Evolutionary conservation across 2,797 vertebrate genomes (phyloP).

Genomic region (Streptopelia turtur): DNA sequence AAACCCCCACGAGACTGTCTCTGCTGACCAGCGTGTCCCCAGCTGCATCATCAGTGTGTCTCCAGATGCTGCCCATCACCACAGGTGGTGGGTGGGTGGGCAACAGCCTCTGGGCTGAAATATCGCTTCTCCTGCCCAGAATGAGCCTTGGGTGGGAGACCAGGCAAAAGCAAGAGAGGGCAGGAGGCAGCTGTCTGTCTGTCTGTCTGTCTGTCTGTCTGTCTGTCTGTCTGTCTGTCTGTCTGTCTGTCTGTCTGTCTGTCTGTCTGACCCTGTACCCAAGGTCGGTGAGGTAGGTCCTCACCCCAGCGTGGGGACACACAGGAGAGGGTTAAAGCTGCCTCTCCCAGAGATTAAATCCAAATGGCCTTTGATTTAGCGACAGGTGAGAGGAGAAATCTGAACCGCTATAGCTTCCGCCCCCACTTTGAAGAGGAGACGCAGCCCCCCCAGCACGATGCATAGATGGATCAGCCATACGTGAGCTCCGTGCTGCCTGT

Average conservation of each 20-base stretch:
- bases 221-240: too few species aligned
- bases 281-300: background rate
- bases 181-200: background rate
- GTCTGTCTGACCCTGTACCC: background rate
- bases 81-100: fast-evolving
- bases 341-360: conserved; percentile 23
- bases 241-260: too few species aligned
- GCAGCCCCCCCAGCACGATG: background rate
- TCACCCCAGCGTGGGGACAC: fast-evolving
- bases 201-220: too few species aligned
- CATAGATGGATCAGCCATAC: conserved; percentile 21
- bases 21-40: fast-evolving
- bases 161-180: fast-evolving
- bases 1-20: fast-evolving
- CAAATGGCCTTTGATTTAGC: conserved; percentile 9
- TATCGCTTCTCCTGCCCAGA: fast-evolving
- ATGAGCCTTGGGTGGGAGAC: too few species aligned
- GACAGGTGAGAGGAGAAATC: conserved; percentile 65
- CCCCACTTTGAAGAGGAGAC: background rate
- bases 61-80: background rate
- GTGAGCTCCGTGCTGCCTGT: background rate
- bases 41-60: background rate
- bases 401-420: background rate
- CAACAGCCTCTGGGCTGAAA: fast-evolving
- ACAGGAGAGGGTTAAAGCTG: conserved; percentile 32